Evolutionary conservation across 2,888 invertebrate species (phyloP).

Genomic region (Anthophora plumipes): DNA sequence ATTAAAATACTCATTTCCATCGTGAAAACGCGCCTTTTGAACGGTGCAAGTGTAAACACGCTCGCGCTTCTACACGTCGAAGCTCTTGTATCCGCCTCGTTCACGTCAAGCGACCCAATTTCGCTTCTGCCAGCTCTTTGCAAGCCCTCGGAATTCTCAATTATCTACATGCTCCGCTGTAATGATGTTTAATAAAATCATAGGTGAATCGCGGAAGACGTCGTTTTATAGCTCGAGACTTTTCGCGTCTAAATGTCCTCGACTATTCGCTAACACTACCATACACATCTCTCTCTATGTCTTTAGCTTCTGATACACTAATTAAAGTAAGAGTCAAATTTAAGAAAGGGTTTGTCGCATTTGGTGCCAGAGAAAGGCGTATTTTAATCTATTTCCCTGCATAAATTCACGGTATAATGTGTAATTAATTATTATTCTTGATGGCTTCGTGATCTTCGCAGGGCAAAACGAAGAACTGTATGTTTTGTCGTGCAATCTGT

Average conservation of each 20-base stretch:
- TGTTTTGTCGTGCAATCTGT: too few species aligned
- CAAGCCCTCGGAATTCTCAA: constrained; percentile 16
- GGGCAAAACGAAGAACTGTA: too few species aligned
- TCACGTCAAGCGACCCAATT: constrained; percentile 28
- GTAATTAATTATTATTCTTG: too few species aligned
- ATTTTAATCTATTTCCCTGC: too few species aligned
- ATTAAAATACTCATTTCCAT: constrained; percentile 62
- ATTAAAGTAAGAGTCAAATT: too few species aligned
- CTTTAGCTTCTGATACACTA: too few species aligned
- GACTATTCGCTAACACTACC: background rate
- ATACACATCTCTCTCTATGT: too few species aligned
- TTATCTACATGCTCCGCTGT: constrained; percentile 9
- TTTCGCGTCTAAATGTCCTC: background rate
- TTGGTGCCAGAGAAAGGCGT: too few species aligned
- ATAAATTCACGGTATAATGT: too few species aligned
- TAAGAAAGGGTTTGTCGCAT: too few species aligned
- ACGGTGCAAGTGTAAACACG: constrained; percentile 41
- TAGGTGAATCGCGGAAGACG: background rate
- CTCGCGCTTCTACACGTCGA: constrained; percentile 1
- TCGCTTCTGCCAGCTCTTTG: background rate
- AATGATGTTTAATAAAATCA: constrained; percentile 24
- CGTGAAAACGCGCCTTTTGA: constrained; percentile 39
- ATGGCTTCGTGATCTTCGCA: too few species aligned
- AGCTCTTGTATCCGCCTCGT: background rate
- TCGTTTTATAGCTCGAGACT: background rate